Base-by-base conservation (phyloP, 2,888 invertebrate genomes). In the Auanema freiburgensis region DNA sequence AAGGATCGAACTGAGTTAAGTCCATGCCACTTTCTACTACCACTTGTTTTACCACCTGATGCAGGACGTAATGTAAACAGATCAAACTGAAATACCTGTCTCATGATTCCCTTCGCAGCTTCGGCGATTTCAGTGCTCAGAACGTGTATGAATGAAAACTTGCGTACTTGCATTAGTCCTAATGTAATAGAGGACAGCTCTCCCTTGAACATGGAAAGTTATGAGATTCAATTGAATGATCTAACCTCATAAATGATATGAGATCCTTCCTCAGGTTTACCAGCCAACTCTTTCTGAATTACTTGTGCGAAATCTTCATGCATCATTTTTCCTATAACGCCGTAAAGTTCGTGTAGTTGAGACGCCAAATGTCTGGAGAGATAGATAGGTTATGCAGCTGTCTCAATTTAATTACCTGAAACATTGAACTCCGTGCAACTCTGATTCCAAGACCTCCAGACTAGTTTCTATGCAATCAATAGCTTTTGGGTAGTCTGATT, bases 381-480 rank as follows among this genome's bases (percentile, higher is more conserved):
- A 41, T 41, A 54, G 54, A n/a, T n/a, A n/a, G n/a, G n/a, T n/a
- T n/a, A n/a, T n/a, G n/a, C n/a, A n/a, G n/a, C n/a, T n/a, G n/a
- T 25, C 11, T 6, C 16, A 5, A 46, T n/a, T 14, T 25, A 33
- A 18, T 72, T 80, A 89, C 89, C 89, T 87, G 81, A 98, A 92
- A 84, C 96, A 92, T 79, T 93, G 92, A 54, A 98, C 89, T 16
- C 95, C 95, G 69, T 91, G 90, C 50, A 98, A 87, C 83, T 93
- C 92, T 77, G 91, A 91, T 11, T 90, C 88, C 42, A 98, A 87
- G 23, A 80, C 79, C 44, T 80, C 94, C 85, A 96, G 93, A 1
- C 97, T 95, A 3, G 94, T 94, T 72, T 92, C 90, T 76, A 98
- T 98, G 66, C 98, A 88, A 86, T 98, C 97, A 66, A 98, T 87